Percentiles rank a stretch among this genome's conserved stretches.
Evolutionary conservation across 2,888 invertebrate genomes (phyloP).

Genomic region (Gordius sp.): DNA sequence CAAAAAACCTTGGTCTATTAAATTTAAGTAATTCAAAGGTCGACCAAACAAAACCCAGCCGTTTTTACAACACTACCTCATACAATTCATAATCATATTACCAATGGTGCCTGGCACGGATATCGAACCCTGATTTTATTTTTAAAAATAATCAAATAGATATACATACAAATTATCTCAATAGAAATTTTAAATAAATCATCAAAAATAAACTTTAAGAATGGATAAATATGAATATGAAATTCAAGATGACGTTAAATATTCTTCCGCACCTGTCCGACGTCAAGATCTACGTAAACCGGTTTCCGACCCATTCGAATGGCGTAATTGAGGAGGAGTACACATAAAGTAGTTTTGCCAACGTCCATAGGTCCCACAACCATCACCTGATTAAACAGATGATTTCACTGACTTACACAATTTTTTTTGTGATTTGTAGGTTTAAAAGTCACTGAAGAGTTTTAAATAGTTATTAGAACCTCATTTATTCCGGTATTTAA

Average conservation of each 20-base stretch:
- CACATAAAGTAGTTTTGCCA: conserved; percentile 69
- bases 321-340: conserved; percentile 70
- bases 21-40: too few relatives aligned
- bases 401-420: too few relatives aligned
- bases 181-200: neutral
- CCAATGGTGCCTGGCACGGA: conserved; percentile 61
- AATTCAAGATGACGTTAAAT: neutral
- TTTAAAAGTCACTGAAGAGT: too few relatives aligned
- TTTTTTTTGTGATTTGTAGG: too few relatives aligned
- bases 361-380: conserved; percentile 59
- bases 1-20: too few relatives aligned
- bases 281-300: conserved; percentile 73
- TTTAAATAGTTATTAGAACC: too few relatives aligned
- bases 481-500: too few relatives aligned
- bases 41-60: too few relatives aligned
- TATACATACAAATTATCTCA: neutral
- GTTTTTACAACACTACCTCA: too few relatives aligned
- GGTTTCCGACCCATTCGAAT: conserved; percentile 50
- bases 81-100: too few relatives aligned
- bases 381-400: too few relatives aligned
- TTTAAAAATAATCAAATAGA: neutral
- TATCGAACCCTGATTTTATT: conserved; percentile 40
- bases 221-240: conserved; percentile 22
- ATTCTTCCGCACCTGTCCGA: conserved; percentile 44
- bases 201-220: conserved; percentile 19